These are phyloP conservation scores for Gallirallus australis DNA, from an alignment of 2,797 vertebrate species.

Conservation along the genomic window DNA sequence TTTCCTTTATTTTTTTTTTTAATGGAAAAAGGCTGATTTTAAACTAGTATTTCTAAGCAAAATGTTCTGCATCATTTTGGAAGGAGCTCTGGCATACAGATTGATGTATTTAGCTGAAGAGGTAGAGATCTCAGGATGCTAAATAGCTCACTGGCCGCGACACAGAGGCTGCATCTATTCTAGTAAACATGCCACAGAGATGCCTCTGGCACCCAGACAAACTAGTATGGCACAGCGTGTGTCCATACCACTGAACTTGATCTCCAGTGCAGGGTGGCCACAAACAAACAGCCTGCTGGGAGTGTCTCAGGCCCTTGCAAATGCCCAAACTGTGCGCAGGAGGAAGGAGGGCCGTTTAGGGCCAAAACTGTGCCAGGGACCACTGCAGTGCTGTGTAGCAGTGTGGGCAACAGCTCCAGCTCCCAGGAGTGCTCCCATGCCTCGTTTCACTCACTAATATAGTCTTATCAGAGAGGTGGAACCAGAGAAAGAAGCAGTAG, in stretches of 20 bases:
- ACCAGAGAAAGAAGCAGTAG: neutral
- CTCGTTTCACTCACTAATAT: neutral
- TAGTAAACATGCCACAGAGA: neutral
- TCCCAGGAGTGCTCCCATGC: neutral
- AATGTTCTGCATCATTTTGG: neutral
- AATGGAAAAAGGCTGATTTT: neutral
- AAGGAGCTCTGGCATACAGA: neutral
- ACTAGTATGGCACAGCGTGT: neutral
- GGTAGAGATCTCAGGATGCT: neutral
- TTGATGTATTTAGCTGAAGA: neutral
- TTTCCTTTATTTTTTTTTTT: neutral
- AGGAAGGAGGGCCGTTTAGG: neutral
- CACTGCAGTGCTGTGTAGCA: fast-evolving
- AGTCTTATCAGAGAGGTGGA: neutral
- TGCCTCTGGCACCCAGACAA: neutral
- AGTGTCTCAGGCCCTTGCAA: neutral
- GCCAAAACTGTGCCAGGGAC: fast-evolving
- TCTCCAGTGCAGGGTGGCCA: neutral
- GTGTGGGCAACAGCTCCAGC: neutral
- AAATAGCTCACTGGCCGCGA: neutral
- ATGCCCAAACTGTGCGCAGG: neutral
- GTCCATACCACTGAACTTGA: neutral
- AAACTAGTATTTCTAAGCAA: neutral
- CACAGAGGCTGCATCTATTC: fast-evolving
- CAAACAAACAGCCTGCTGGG: neutral